Base-by-base conservation (phyloP, 2,888 invertebrate species). In the Eretmocerus hayati region DNA sequence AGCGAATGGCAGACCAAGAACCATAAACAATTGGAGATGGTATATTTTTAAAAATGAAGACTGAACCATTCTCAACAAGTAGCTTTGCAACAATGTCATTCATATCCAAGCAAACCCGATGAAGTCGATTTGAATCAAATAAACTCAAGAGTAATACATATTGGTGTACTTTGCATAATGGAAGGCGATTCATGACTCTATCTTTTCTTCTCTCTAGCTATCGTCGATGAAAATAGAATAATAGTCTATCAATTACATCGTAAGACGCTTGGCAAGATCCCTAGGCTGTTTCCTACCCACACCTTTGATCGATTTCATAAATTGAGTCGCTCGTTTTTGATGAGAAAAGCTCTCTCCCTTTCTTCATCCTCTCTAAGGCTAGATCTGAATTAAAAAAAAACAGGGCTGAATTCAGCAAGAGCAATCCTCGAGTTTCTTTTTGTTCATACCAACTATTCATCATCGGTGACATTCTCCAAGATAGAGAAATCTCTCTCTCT, bases 381-480 rank as follows among this genome's bases (percentile, higher is more conserved):
- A 37, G 46, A 41, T 42, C 32, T 47, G 53, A 50, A 45, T 53
- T 45, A 53, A 45, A 53, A 53, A 46, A 39, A 53, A 48, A 40
- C 48, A 35, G 38, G 48, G 48, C 46, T 38, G 46, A 41, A 38
- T 13, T 35, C n/a, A 16, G 35, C n/a, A 21, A 19, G 8, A 19
- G 21, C 15, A 18, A 9, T 5, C n/a, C 1, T 9, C n/a, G 33
- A 33, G 50, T 69, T 54, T 71, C 69, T 71, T 71, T 70, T 71
- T 71, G 69, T 70, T 69, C 69, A 61, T 68, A 67, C 66, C 68
- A 69, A 71, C 71, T 68, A 71, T 71, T 71, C 71, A 71, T 71
- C 71, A 71, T 69, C 69, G 67, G 66, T 70, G 71, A 71, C 71
- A 70, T 64, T 69, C 68, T 61, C 62, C 63, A 62, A 70, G 70